A percentile compares a stretch with the other conserved stretches of the same genome.
These are phyloP conservation scores for Spodoptera exigua DNA, from an alignment of 2,888 invertebrate species.

Conservation along the genomic window DNA sequence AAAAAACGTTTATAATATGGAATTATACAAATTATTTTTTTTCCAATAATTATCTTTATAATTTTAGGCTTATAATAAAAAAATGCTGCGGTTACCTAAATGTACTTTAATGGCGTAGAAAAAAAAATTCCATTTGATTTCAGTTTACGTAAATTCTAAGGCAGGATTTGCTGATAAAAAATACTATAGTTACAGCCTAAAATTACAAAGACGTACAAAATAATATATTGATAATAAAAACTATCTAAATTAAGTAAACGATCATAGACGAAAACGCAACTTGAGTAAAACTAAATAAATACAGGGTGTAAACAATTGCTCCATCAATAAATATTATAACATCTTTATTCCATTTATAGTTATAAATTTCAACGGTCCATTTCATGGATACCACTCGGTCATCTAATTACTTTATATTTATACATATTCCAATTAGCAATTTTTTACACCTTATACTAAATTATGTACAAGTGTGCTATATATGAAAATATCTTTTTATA, in stretches of 20 bases:
- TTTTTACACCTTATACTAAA: conserved; percentile 80
- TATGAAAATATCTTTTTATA: conserved; percentile 77
- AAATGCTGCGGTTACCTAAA: background rate
- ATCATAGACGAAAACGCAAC: conserved; percentile 66
- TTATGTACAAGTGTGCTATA: conserved; percentile 80
- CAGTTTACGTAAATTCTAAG: too few species aligned
- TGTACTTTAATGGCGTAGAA: too few species aligned
- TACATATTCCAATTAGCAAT: conserved; percentile 71
- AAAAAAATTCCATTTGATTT: too few species aligned
- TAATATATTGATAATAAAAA: conserved; percentile 51
- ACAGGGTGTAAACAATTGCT: conserved; percentile 81
- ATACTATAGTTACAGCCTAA: conserved; percentile 38
- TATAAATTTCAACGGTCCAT: conserved; percentile 64
- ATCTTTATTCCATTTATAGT: conserved; percentile 39
- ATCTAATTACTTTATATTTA: conserved; percentile 56
- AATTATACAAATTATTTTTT: conserved; percentile 57
- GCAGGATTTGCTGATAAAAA: background rate
- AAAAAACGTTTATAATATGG: conserved; percentile 56
- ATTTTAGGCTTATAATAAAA: conserved; percentile 50
- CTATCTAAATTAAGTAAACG: conserved; percentile 72
- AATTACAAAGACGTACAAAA: conserved; percentile 57
- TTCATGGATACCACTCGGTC: conserved; percentile 66
- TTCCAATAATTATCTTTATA: conserved; percentile 55
- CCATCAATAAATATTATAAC: conserved; percentile 51
- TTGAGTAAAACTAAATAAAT: conserved; percentile 73